Conservation (phyloP, 2,113 vertebrate genomes). For the Marcusenius ussheri region DNA sequence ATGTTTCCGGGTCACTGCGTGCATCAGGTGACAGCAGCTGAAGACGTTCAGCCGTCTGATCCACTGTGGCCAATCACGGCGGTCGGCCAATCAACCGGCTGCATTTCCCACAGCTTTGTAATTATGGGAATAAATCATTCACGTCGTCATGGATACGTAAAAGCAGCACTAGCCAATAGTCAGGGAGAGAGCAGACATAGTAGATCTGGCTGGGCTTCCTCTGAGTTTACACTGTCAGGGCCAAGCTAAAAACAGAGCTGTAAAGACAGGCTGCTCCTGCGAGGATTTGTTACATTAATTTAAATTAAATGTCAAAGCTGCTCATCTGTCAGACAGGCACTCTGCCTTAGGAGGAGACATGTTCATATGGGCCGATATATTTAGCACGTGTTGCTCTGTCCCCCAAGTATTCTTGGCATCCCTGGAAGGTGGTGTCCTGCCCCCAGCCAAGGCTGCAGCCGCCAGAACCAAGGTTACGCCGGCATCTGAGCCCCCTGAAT, state of each 20-base stretch:
- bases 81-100: background rate
- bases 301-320: constrained; percentile 17
- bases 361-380: constrained; percentile 20
- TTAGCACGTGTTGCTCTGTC: constrained; percentile 10
- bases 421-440: background rate
- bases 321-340: background rate
- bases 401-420: background rate
- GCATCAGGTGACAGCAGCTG: background rate
- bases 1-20: background rate
- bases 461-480: constrained; percentile 38
- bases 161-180: background rate
- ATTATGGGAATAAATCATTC: background rate
- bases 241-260: background rate
- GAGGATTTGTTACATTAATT: constrained; percentile 10
- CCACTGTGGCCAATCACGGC: background rate
- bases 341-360: background rate
- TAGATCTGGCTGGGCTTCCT: background rate
- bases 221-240: background rate
- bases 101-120: background rate
- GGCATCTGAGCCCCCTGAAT: background rate
- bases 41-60: background rate
- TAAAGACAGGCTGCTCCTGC: background rate
- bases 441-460: constrained; percentile 21
- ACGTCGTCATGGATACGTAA: background rate
- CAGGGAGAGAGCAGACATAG: background rate